Evolutionary conservation across 2,888 invertebrate genomes (phyloP).

Genomic region (Limnephilus lunatus): DNA sequence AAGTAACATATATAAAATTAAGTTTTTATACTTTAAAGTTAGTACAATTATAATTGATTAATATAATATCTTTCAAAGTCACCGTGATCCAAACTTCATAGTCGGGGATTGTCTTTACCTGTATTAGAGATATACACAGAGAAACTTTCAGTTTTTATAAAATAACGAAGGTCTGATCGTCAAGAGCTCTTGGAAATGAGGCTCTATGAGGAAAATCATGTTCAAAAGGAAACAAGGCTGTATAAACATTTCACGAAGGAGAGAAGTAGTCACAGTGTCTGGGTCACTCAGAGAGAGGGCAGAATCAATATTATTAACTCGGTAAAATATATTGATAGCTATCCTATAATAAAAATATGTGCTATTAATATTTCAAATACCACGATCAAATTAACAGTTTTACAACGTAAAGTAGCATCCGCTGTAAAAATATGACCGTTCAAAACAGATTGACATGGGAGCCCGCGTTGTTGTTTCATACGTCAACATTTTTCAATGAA

Average conservation of each 20-base stretch:
- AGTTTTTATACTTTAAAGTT: no score
- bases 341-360: background rate
- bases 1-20: no score
- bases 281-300: background rate
- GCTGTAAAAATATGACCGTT: background rate
- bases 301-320: background rate
- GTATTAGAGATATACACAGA: no score
- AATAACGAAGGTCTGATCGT: no score
- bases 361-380: background rate
- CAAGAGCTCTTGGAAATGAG: no score
- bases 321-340: background rate
- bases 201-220: background rate
- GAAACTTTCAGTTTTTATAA: no score
- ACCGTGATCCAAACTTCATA: no score
- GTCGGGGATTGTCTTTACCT: no score
- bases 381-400: background rate
- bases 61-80: no score
- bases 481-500: background rate
- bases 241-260: background rate
- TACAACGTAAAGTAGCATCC: background rate
- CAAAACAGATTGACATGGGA: background rate
- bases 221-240: background rate
- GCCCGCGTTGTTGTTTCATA: background rate
- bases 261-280: background rate
- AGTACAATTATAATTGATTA: no score